Conservation (phyloP, 2,113 vertebrate species). For the Bos javanicus region DNA sequence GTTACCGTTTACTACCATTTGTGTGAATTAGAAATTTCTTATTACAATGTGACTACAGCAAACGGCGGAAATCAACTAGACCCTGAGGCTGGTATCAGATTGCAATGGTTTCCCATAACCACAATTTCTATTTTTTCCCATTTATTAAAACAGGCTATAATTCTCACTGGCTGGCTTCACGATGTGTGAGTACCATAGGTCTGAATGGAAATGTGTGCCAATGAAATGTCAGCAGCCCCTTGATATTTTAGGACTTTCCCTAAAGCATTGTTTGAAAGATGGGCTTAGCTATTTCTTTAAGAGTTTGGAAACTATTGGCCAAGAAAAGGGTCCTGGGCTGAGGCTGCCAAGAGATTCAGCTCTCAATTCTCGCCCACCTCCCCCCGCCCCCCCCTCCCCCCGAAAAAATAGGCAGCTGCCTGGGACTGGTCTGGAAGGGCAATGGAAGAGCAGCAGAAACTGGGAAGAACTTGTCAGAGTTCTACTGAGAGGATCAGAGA, state of each 20-base stretch:
- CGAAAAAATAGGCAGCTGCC: not conserved
- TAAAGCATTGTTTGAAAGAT: not conserved
- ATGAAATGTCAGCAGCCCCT: not conserved
- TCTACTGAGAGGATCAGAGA: not conserved
- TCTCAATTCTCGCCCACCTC: not conserved
- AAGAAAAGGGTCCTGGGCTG: not conserved
- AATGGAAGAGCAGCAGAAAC: not conserved
- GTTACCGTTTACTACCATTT: not conserved
- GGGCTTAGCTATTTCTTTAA: constrained; percentile 4
- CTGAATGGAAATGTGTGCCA: not conserved
- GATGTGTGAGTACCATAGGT: not conserved
- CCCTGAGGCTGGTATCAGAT: not conserved
- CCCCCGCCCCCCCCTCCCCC: rapidly evolving
- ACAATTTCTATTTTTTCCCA: not conserved
- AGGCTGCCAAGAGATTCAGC: not conserved
- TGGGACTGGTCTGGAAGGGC: not conserved
- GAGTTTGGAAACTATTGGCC: constrained; percentile 12
- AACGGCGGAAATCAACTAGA: not conserved
- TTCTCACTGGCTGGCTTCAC: not conserved
- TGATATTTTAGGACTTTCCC: not conserved
- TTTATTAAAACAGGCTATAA: not conserved
- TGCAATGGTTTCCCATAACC: not conserved
- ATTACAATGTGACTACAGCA: not conserved
- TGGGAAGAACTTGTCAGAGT: not conserved
- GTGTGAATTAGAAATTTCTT: constrained; percentile 21